Evolutionary conservation across 1,140 invertebrate species (phyloP).

Genomic region (Drosophila ercepeae): DNA sequence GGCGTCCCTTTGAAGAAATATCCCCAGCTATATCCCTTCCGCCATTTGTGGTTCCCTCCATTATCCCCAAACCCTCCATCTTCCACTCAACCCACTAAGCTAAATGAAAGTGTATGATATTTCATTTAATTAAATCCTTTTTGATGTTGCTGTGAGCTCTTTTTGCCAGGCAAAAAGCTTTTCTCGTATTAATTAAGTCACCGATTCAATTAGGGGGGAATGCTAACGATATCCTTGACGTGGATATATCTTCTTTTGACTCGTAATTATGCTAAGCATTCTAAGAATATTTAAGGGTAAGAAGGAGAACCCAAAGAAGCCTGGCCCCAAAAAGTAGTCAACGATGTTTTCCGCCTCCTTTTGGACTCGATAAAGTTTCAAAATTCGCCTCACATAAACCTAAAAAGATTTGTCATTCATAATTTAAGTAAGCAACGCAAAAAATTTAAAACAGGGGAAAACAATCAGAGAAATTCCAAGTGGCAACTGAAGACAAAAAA

Average conservation of each 20-base stretch:
- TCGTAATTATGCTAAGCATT: conserved; percentile 27
- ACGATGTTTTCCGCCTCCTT: not conserved
- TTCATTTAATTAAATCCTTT: conserved; percentile 72
- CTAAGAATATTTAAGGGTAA: not conserved
- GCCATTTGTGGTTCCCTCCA: conserved; percentile 19
- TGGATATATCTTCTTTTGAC: conserved; percentile 18
- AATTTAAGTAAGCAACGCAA: conserved; percentile 52
- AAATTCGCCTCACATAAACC: conserved; percentile 17
- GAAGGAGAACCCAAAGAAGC: not conserved
- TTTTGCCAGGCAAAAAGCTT: conserved; percentile 17
- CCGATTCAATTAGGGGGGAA: conserved; percentile 44
- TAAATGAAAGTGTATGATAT: conserved; percentile 62
- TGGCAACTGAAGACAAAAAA: conserved; percentile 18
- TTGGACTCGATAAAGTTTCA: not conserved
- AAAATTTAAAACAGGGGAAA: conserved; percentile 32
- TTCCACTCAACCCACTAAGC: conserved; percentile 46
- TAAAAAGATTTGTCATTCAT: conserved; percentile 49
- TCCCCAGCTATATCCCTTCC: conserved; percentile 8
- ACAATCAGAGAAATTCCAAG: conserved; percentile 49
- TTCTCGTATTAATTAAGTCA: conserved; percentile 58
- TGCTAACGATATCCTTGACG: conserved; percentile 32
- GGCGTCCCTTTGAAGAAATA: conserved; percentile 56
- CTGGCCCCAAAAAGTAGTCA: not conserved
- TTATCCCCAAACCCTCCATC: too few species aligned
- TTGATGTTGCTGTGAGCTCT: conserved; percentile 53